These are phyloP conservation scores for Ryuthela nishihirai DNA, from an alignment of 2,888 invertebrate species.

Conservation along the genomic window DNA sequence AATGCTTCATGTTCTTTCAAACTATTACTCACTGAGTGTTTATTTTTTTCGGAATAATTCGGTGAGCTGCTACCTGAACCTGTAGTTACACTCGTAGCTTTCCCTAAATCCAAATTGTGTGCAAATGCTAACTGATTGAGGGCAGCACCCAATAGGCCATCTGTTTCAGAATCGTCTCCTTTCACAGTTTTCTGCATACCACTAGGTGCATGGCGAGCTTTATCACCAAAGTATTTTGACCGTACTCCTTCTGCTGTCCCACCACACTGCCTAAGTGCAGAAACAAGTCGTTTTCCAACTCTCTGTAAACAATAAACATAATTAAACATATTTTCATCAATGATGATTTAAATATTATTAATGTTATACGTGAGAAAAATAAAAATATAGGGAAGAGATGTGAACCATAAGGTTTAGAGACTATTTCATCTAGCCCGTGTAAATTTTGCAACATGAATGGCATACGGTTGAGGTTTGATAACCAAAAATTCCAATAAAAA, in stretches of 20 bases:
- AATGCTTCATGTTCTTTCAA: too few species aligned
- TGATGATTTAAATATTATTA: too few species aligned
- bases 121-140: slow-evolving; percentile 1
- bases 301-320: too few species aligned
- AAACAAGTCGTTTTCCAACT: not conserved
- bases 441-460: too few species aligned
- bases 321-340: not conserved
- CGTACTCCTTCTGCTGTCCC: not conserved
- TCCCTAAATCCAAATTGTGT: not conserved
- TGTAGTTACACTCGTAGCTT: not conserved
- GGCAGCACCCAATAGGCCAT: not conserved
- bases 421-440: too few species aligned
- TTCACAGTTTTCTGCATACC: not conserved
- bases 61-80: too few species aligned
- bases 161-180: not conserved
- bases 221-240: not conserved
- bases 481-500: too few species aligned
- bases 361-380: not conserved
- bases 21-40: too few species aligned
- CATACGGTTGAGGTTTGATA: too few species aligned
- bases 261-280: not conserved
- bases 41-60: too few species aligned
- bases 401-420: too few species aligned
- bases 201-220: not conserved
- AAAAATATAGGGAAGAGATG: too few species aligned